These are phyloP conservation scores for Echinarachnius parma DNA, from an alignment of 53 echinoderm and acorn worm genomes.

Conservation along the genomic window DNA sequence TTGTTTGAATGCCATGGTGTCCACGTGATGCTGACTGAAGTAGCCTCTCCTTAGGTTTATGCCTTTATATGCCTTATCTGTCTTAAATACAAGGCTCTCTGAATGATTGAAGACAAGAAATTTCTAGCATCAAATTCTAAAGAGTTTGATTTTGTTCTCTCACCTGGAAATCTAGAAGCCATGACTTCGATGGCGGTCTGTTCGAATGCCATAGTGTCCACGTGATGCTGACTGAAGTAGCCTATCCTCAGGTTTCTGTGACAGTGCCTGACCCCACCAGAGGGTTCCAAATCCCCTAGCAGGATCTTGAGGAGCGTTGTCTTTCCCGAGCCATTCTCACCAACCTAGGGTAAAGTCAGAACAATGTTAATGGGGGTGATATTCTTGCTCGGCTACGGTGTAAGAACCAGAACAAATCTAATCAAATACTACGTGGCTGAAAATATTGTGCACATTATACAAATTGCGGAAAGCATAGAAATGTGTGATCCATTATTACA, in stretches of 20 bases:
- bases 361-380: too few relatives aligned
- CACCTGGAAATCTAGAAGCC: constrained; percentile 81
- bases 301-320: constrained; percentile 94
- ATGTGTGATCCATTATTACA: too few relatives aligned
- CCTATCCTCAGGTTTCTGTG: constrained; percentile 91
- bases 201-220: constrained; percentile 86
- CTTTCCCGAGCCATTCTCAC: constrained; percentile 98
- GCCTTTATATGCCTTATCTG: too few relatives aligned
- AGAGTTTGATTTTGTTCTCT: too few relatives aligned
- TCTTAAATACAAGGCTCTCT: too few relatives aligned
- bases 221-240: constrained; percentile 97
- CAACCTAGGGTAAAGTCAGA: constrained; percentile 61
- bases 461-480: too few relatives aligned
- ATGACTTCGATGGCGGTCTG: constrained; percentile 81
- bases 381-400: too few relatives aligned
- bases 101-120: too few relatives aligned
- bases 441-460: too few relatives aligned
- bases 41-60: constrained; percentile 88
- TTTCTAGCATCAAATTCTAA: too few relatives aligned
- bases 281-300: constrained; percentile 64
- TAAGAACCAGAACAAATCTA: too few relatives aligned
- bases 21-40: constrained; percentile 97
- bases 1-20: constrained; percentile 79
- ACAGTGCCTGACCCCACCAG: constrained; percentile 68
- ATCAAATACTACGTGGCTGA: too few relatives aligned